Evolutionary conservation across 2,797 vertebrate genomes (phyloP).

Genomic region (Gobio occitaniae): DNA sequence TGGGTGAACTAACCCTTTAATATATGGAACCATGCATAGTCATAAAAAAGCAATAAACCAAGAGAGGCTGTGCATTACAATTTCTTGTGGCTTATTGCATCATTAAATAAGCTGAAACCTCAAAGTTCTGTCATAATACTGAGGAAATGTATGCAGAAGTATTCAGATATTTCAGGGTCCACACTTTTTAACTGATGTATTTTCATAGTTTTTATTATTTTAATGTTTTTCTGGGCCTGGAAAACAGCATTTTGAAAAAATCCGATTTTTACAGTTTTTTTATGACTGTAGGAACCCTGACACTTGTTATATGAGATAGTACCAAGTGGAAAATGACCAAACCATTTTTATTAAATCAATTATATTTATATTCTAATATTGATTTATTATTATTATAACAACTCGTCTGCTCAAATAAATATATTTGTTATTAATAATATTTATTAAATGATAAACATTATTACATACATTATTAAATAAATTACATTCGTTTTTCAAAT

Average conservation of each 20-base stretch:
- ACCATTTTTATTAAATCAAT: not conserved
- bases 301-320: not conserved
- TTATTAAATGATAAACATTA: no score
- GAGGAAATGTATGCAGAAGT: not conserved
- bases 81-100: not conserved
- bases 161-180: not conserved
- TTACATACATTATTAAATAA: not conserved
- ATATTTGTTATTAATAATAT: no score
- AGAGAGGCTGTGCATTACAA: not conserved
- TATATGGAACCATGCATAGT: not conserved
- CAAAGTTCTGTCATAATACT: slow-evolving; percentile 2
- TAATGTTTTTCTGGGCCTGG: not conserved
- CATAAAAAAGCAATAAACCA: not conserved
- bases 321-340: not conserved
- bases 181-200: not conserved
- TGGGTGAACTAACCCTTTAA: no score
- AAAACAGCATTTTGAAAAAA: not conserved
- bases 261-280: not conserved
- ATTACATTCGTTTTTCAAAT: not conserved
- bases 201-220: not conserved
- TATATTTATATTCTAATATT: not conserved
- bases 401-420: not conserved
- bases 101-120: slow-evolving; percentile 2
- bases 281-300: not conserved
- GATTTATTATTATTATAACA: not conserved